Evolutionary conservation across 2,888 invertebrate species (phyloP), one percentile per base, ranked within the genome.

Genomic region (Thumatha senex): DNA sequence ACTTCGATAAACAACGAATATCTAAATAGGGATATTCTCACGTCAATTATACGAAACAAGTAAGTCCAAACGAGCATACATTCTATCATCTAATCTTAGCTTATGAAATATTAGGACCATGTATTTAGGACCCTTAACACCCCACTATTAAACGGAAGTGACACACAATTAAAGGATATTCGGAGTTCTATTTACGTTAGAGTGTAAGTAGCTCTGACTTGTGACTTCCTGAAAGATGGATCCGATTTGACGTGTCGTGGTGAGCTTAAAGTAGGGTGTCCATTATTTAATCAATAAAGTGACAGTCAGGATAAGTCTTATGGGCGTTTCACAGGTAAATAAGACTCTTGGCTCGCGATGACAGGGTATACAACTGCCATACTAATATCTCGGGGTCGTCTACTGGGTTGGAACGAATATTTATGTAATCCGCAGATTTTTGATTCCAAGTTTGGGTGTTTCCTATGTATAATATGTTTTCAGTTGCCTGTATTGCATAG

Each of bases 171-270:
- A 51, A 56, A 55, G 58, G 48, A 51, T 45, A 42, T 48, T 18
- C 14, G 14, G 54, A 40, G 67, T 41, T 67, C 63, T 44, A 40
- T 48, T 53, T 56, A 50, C 45, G 31, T 14, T 69, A 68, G 75
- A 46, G 34, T 61, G 66, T 66, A 64, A 70, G 60, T 66, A n/a
- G n/a, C n/a, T n/a, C n/a, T n/a, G n/a, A n/a, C n/a, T n/a, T n/a
- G 66, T 66, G 58, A 66, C 70, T 71, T 74, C 69, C 69, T 64
- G 47, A 45, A 58, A 73, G 70, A 70, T 65, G 66, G 63, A 63
- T 71, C 50, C 50, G 53, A 65, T 61, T 63, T 48, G 58, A 62
- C 51, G 59, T 60, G 53, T 54, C 50, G 46, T 56, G 64, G 33
- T 33, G 36, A 36, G 36, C 58, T 63, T 69, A 58, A 44, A 40